Base-by-base conservation (phyloP, 2,797 vertebrate species). In the Myotis pilosus region DNA sequence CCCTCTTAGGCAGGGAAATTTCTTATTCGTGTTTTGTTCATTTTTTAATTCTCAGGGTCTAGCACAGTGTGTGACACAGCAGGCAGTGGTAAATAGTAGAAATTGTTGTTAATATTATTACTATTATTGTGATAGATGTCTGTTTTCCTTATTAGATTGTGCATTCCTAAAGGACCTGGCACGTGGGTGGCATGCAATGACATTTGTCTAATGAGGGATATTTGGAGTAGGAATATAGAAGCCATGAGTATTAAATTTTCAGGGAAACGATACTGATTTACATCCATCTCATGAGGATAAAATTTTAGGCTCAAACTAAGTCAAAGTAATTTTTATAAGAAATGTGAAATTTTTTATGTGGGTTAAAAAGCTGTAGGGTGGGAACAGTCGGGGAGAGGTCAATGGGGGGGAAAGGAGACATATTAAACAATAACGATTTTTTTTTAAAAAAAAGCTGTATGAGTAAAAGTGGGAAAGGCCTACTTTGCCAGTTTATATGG, bases 311-410 rank as follows among this genome's bases (percentile, higher is more conserved):
- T 90, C 64, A 86, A 89, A 80, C 8, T 83, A 89, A 92, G 87
- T 92, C 51, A 87, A 79, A 87, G 44, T 44, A 91, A 91, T 84
- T 69, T 84, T 91, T 92, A n/a, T 72, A 93, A 92, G 60, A 81
- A 68, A 92, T 83, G 11, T 60, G 30, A 89, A 89, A 30, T 64
- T 62, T 82, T 86, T 75, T 89, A 38, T 16, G 66, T 75, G 15
- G 8, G 20, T 87, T 84, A 60, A 92, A 76, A 76, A 60, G 57
- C 57, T 13, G 11, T 28, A 60, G 57, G 57, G 57, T 60, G 57
- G 57, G 57, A 60, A 28, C 25, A 25, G 57, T 11, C 11, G 25
- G 57, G 25, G 57, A 60, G 57, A 57, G 2, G 57, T 28, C 57
- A 60, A 60, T 60, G 57, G 28, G 57, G 57, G 25, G 25, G 13